phyloP scores from a whole-genome alignment of 2,888 invertebrate species.

The Idaea biselata region DNA sequence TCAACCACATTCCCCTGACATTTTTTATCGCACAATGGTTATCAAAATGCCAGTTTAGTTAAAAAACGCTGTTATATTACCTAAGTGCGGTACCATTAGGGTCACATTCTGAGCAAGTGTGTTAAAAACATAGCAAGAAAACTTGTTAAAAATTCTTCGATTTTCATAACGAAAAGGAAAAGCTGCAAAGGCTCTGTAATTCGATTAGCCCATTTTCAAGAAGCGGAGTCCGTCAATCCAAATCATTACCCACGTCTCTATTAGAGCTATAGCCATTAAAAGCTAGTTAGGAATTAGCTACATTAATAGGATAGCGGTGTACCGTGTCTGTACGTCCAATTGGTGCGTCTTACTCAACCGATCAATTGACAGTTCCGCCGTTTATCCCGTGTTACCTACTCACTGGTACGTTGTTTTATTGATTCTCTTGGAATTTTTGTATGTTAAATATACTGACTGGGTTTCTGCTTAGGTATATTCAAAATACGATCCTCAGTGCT shows the following conservation, averaged over 20 bases:
- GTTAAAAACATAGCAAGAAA: too few relatives aligned
- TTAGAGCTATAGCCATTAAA: not conserved
- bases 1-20: too few relatives aligned
- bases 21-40: too few relatives aligned
- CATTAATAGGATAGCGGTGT: not conserved
- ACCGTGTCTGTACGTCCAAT: not conserved
- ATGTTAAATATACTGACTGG: not conserved
- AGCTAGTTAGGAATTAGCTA: not conserved
- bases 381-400: not conserved
- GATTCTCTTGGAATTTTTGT: not conserved
- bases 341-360: not conserved
- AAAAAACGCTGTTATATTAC: too few relatives aligned
- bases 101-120: too few relatives aligned
- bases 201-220: not conserved
- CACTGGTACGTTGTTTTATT: not conserved
- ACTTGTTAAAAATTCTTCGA: too few relatives aligned
- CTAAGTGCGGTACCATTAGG: too few relatives aligned
- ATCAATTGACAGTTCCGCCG: not conserved
- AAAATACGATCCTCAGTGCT: too few relatives aligned
- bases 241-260: not conserved
- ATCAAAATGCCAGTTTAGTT: too few relatives aligned
- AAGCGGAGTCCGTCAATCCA: not conserved
- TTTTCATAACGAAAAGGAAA: too few relatives aligned
- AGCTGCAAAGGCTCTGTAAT: not conserved
- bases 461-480: too few relatives aligned